These are phyloP conservation scores for Phengaris arion DNA, from an alignment of 2,888 invertebrate genomes.

Conservation along the genomic window DNA sequence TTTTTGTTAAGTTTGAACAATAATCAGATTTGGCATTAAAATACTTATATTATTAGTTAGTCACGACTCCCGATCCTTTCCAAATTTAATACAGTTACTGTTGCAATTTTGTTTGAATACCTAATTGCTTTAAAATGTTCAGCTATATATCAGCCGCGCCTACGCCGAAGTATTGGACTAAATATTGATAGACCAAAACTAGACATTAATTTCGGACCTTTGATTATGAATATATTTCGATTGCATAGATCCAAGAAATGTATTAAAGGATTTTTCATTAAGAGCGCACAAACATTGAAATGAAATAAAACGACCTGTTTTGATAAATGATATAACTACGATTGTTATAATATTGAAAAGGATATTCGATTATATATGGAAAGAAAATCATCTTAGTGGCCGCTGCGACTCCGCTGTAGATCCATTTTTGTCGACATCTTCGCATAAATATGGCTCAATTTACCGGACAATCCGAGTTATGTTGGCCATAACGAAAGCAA, in stretches of 20 bases:
- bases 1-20: conserved; percentile 9
- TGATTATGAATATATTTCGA: conserved; percentile 1
- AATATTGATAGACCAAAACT: not conserved
- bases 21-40: conserved; percentile 28
- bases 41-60: conserved; percentile 21
- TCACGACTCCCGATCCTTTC: conserved; percentile 29
- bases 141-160: conserved; percentile 25
- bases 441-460: too few relatives aligned
- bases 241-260: not conserved
- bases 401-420: too few relatives aligned
- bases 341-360: too few relatives aligned
- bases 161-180: not conserved
- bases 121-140: conserved; percentile 28
- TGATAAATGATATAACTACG: too few relatives aligned
- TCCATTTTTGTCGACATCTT: too few relatives aligned
- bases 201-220: not conserved
- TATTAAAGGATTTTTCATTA: too few relatives aligned
- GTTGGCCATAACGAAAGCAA: too few relatives aligned
- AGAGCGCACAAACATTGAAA: too few relatives aligned
- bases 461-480: too few relatives aligned
- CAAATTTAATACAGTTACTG: conserved; percentile 30
- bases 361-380: too few relatives aligned
- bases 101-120: conserved; percentile 32
- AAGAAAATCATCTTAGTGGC: too few relatives aligned
- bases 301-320: too few relatives aligned